These are phyloP conservation scores for Syngnathus typhle DNA, from an alignment of 2,113 vertebrate species.

Conservation along the genomic window DNA sequence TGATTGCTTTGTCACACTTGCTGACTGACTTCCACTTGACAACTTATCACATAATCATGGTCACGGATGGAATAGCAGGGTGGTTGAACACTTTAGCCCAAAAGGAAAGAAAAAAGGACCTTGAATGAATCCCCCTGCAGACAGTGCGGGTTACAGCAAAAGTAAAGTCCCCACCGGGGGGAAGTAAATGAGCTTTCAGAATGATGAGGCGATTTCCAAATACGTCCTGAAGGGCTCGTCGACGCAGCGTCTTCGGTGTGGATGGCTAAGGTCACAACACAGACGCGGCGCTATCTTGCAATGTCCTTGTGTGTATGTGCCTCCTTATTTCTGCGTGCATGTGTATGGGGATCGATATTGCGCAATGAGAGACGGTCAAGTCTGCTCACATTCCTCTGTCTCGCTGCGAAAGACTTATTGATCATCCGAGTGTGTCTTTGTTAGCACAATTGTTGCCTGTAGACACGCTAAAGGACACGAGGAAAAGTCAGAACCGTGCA, in stretches of 20 bases:
- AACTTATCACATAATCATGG: conserved; percentile 49
- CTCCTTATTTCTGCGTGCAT: conserved; percentile 1
- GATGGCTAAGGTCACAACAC: conserved; percentile 50
- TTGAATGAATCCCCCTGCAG: conserved; percentile 13
- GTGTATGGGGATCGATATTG: conserved; percentile 35
- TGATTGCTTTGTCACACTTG: conserved; percentile 27
- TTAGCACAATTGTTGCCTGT: conserved; percentile 12
- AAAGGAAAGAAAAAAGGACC: conserved; percentile 4
- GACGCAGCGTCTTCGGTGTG: conserved; percentile 27
- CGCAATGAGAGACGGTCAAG: conserved; percentile 12
- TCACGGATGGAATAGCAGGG: conserved; percentile 44
- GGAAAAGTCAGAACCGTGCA: neutral
- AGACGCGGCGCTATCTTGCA: conserved; percentile 9
- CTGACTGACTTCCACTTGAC: conserved; percentile 36
- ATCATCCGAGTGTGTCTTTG: conserved; percentile 26
- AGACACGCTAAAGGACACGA: conserved; percentile 8
- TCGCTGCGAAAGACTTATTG: conserved; percentile 36
- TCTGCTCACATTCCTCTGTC: conserved; percentile 16
- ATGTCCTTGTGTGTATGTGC: neutral
- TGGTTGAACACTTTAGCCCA: conserved; percentile 34
- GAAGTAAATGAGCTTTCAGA: conserved; percentile 48
- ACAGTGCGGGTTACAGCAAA: conserved; percentile 24
- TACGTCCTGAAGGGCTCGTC: conserved; percentile 40
- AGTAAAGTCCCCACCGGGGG: conserved; percentile 30
- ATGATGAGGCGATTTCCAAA: conserved; percentile 59